phyloP scores from a whole-genome alignment of 2,888 invertebrate species.

The Anthophora plumipes region DNA sequence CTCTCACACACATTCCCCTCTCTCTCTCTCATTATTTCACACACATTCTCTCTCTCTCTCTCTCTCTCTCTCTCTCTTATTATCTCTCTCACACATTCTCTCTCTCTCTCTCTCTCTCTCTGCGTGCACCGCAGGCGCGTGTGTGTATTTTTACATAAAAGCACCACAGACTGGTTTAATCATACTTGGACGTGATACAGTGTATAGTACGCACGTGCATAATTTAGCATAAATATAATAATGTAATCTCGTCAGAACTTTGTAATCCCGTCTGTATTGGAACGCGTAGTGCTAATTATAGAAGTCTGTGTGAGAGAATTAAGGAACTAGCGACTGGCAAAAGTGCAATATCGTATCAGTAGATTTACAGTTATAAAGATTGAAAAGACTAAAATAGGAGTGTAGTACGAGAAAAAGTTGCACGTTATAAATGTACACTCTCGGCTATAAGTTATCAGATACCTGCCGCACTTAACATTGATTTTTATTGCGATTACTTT shows the following conservation, averaged over 20 bases:
- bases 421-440: neutral
- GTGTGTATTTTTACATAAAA: neutral
- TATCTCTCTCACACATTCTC: too few species aligned
- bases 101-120: too few species aligned
- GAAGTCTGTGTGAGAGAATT: slow-evolving; percentile 3
- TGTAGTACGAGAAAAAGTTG: neutral
- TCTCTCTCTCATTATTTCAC: too few species aligned
- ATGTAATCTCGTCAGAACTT: slow-evolving; percentile 2
- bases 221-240: slow-evolving; percentile 6
- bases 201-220: neutral
- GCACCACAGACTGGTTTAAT: neutral
- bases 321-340: neutral
- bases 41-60: too few species aligned
- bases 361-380: neutral
- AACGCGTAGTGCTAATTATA: slow-evolving; percentile 17
- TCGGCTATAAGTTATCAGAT: too few species aligned
- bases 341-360: neutral
- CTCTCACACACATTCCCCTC: too few species aligned
- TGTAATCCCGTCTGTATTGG: neutral
- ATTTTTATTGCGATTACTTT: too few species aligned
- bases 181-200: neutral
- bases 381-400: neutral
- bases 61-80: too few species aligned
- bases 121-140: too few species aligned
- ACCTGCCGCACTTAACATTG: too few species aligned